Conservation (phyloP, 1,140 invertebrate genomes). For the Cylas formicarius region DNA sequence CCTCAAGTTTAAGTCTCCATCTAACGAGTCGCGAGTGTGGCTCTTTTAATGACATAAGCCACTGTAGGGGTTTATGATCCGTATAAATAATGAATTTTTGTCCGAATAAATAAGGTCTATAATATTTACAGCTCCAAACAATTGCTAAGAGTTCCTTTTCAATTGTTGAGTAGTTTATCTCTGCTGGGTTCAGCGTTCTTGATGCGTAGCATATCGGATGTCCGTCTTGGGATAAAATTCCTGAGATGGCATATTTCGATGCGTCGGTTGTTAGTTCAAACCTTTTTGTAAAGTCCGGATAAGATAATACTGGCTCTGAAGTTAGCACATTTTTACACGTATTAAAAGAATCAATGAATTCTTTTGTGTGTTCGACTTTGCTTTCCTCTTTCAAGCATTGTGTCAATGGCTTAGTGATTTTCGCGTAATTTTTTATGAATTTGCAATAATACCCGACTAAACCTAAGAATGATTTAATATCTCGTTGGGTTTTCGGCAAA, state of each 20-base stretch:
- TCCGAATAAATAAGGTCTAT: too few relatives aligned
- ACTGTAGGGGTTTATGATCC: too few relatives aligned
- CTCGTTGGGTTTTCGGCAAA: conserved; percentile 15
- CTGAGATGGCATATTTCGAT: conserved; percentile 18
- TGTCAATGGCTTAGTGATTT: conserved; percentile 3
- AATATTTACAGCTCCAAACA: too few relatives aligned
- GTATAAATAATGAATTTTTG: too few relatives aligned
- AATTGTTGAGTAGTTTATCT: too few relatives aligned
- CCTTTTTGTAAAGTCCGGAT: conserved; percentile 9
- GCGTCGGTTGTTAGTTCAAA: conserved; percentile 13
- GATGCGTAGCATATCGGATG: too few relatives aligned
- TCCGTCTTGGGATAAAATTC: conserved; percentile 25
- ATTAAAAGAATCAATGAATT: conserved; percentile 14
- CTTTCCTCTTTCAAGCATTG: conserved; percentile 21
- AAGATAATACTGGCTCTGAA: conserved; percentile 12
- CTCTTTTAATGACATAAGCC: too few relatives aligned
- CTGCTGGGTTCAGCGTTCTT: too few relatives aligned
- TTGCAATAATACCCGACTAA: conserved; percentile 33
- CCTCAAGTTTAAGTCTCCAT: too few relatives aligned
- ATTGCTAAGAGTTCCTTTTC: too few relatives aligned
- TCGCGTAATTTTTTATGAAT: conserved; percentile 18
- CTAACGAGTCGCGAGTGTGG: too few relatives aligned
- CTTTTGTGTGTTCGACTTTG: conserved; percentile 1
- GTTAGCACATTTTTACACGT: conserved; percentile 22
- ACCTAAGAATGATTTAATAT: conserved; percentile 20